Evolutionary conservation across 1,140 invertebrate species (phyloP), one percentile per base, ranked within the genome.

Genomic region (Bombyx mandarina): DNA sequence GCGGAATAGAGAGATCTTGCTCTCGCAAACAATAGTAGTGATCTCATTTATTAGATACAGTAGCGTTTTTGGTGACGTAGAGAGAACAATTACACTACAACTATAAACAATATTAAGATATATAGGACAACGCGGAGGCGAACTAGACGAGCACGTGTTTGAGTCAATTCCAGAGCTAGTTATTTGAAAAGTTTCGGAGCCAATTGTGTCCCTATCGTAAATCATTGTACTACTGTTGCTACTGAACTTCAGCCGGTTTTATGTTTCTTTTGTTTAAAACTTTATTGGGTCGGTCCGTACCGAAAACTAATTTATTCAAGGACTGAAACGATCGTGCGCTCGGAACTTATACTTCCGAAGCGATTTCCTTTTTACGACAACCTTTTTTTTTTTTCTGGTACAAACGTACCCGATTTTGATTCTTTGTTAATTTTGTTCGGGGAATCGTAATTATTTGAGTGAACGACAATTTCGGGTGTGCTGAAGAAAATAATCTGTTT

Each of bases 261-360:
- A 86, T 86, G 82, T 83, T 82, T 81, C 83, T 83, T 86, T 86
- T 86, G 82, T 86, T 85, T 57, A 83, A 79, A 85, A 86, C 83
- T 86, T 85, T 86, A 86, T 85, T 86, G 78, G 75, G 69, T 67
- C 67, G 66, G 65, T 70, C 64, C 72, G 74, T 73, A 77, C 66
- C 79, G 66, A 71, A 82, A 86, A 81, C 83, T 86, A 85, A 86
- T 86, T 86, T 86, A 86, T 84, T 84, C 83, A 78, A 74, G 79
- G 66, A 61, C 61, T 66, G 60, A 63, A 71, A 67, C 63, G 57
- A 54, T 48, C 64, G 61, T 79, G 49, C 12, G 18, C 77, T 82
- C 78, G 71, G 64, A 83, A 83, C 67, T 82, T 76, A 12, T 57
- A 64, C 60, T 66, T 69, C 75, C 71, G 77, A 18, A 18, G 12